A percentile compares a stretch with the other conserved stretches of the same genome.
Evolutionary conservation across 2,113 vertebrate species (phyloP).

Genomic region (Orientallactaga bullata): DNA sequence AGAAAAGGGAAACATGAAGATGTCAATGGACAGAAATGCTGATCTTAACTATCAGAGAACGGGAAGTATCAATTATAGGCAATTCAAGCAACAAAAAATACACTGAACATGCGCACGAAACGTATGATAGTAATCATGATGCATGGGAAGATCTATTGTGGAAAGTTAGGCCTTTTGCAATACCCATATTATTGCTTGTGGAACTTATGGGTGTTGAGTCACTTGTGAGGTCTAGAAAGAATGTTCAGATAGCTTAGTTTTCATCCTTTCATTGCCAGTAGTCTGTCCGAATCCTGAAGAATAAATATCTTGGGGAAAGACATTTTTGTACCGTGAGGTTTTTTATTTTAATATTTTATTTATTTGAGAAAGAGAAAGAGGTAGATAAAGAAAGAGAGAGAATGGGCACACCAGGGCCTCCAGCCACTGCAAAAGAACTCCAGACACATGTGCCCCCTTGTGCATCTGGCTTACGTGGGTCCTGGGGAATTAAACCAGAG

Average conservation of each 20-base stretch:
- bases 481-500: too few relatives aligned
- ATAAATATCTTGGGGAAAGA: slow-evolving; percentile 53
- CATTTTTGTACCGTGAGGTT: not conserved
- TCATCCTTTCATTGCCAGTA: not conserved
- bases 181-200: not conserved
- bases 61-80: not conserved
- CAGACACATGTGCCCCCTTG: too few relatives aligned
- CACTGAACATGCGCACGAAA: not conserved
- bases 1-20: not conserved
- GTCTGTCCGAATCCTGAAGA: not conserved
- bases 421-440: too few relatives aligned
- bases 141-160: not conserved
- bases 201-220: not conserved
- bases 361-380: too few relatives aligned
- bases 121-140: not conserved
- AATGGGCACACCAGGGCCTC: too few relatives aligned
- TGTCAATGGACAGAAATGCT: not conserved
- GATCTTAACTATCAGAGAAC: not conserved
- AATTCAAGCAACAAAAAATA: not conserved
- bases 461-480: too few relatives aligned
- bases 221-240: not conserved
- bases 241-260: not conserved
- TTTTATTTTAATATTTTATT: too few relatives aligned
- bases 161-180: slow-evolving; percentile 10
- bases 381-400: too few relatives aligned